Evolutionary conservation across 2,113 vertebrate species (phyloP).

Genomic region (Murina feae): DNA sequence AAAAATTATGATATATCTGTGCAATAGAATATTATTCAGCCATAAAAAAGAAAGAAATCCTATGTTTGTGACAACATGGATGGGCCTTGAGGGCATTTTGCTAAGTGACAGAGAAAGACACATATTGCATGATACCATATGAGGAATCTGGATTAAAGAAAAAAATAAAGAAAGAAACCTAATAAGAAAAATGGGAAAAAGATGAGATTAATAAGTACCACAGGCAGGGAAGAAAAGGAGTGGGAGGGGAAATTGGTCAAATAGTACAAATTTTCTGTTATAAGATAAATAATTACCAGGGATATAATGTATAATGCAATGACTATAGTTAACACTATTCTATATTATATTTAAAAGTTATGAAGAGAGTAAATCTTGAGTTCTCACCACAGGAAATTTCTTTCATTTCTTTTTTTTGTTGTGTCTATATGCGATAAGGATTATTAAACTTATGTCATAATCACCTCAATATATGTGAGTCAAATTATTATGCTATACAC

Average conservation of each 20-base stretch:
- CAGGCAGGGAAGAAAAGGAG: neutral
- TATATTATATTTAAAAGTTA: neutral
- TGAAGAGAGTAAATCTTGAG: neutral
- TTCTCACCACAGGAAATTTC: neutral
- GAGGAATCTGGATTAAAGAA: neutral
- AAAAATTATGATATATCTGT: neutral
- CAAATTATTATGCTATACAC: neutral
- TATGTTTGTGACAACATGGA: neutral
- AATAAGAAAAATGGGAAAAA: neutral
- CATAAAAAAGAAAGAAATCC: neutral
- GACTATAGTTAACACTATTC: neutral
- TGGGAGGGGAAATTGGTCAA: neutral
- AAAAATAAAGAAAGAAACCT: neutral
- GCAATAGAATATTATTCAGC: neutral
- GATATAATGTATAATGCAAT: neutral
- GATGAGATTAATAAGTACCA: neutral
- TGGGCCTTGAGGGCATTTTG: neutral
- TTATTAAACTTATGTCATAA: neutral
- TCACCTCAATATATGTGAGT: neutral
- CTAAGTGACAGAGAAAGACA: neutral
- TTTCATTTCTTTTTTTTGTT: neutral
- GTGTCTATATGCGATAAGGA: neutral
- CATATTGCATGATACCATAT: neutral
- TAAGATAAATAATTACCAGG: no score
- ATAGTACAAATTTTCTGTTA: neutral